phyloP scores from a whole-genome alignment of 2,888 invertebrate genomes.

The Trichopria drosophilae region DNA sequence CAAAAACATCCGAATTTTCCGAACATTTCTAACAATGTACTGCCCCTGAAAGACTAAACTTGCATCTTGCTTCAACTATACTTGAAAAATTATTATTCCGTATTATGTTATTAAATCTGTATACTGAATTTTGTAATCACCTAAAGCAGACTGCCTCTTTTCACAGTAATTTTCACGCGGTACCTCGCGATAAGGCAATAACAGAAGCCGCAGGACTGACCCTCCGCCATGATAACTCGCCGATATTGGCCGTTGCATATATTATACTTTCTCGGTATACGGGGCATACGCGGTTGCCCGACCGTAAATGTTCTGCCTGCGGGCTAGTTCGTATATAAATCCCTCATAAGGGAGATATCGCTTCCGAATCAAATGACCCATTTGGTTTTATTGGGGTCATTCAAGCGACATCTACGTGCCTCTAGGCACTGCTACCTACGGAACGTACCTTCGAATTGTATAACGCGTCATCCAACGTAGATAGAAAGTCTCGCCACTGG shows the following conservation, averaged over 20 bases:
- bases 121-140: no score
- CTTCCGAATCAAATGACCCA: constrained; percentile 58
- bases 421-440: no score
- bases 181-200: constrained; percentile 31
- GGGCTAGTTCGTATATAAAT: constrained; percentile 32
- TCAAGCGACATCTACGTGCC: constrained; percentile 54
- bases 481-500: constrained; percentile 49
- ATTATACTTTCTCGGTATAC: no score
- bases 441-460: no score
- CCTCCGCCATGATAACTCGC: constrained; percentile 44
- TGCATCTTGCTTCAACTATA: no score
- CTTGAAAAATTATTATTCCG: background rate
- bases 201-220: constrained; percentile 36
- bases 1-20: no score
- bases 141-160: no score
- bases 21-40: background rate
- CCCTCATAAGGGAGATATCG: constrained; percentile 54
- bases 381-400: constrained; percentile 56
- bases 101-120: no score
- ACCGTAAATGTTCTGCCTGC: constrained; percentile 38
- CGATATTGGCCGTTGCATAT: constrained; percentile 53
- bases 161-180: constrained; percentile 7
- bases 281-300: no score
- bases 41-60: no score
- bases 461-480: constrained; percentile 36